Evolutionary conservation across 2,888 invertebrate genomes (phyloP).

Genomic region (Andricus curvator): DNA sequence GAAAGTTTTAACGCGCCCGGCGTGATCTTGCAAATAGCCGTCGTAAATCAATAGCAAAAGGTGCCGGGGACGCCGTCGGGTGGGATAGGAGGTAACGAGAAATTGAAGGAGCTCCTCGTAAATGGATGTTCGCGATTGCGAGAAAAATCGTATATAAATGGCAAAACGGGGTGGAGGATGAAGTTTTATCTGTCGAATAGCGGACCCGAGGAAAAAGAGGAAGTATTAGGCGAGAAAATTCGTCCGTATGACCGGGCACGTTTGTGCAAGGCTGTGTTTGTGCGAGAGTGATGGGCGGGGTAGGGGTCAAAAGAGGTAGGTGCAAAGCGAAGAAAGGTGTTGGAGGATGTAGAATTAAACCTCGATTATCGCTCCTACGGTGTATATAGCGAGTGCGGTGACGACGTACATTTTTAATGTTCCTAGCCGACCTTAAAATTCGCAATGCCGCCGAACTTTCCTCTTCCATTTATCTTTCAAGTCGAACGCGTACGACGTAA

Average conservation of each 20-base stretch:
- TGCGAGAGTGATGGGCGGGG: slow-evolving; percentile 10
- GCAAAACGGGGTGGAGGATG: slow-evolving; percentile 59
- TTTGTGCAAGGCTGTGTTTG: slow-evolving; percentile 19
- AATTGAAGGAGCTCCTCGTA: slow-evolving; percentile 73
- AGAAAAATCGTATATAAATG: slow-evolving; percentile 76
- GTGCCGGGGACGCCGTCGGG: slow-evolving; percentile 43
- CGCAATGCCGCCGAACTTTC: slow-evolving; percentile 55
- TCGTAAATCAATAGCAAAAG: slow-evolving; percentile 73
- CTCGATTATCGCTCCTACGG: slow-evolving; percentile 62
- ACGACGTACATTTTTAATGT: slow-evolving; percentile 57
- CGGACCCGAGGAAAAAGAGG: slow-evolving; percentile 42
- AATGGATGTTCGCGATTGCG: slow-evolving; percentile 76
- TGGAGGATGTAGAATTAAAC: slow-evolving; percentile 62
- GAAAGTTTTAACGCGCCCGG: slow-evolving; percentile 72
- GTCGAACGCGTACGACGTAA: slow-evolving; percentile 56
- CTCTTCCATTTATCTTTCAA: slow-evolving; percentile 58
- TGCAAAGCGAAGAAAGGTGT: slow-evolving; percentile 53
- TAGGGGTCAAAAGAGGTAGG: slow-evolving; percentile 47
- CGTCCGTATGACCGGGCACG: slow-evolving; percentile 16
- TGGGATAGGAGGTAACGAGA: slow-evolving; percentile 67
- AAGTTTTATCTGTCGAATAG: slow-evolving; percentile 68
- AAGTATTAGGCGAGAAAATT: slow-evolving; percentile 29
- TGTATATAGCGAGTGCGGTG: slow-evolving; percentile 49
- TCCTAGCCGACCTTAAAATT: slow-evolving; percentile 49
- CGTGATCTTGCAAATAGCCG: slow-evolving; percentile 76